These are phyloP conservation scores for Habrosyne pyritoides DNA, from an alignment of 2,888 invertebrate genomes.

Conservation along the genomic window DNA sequence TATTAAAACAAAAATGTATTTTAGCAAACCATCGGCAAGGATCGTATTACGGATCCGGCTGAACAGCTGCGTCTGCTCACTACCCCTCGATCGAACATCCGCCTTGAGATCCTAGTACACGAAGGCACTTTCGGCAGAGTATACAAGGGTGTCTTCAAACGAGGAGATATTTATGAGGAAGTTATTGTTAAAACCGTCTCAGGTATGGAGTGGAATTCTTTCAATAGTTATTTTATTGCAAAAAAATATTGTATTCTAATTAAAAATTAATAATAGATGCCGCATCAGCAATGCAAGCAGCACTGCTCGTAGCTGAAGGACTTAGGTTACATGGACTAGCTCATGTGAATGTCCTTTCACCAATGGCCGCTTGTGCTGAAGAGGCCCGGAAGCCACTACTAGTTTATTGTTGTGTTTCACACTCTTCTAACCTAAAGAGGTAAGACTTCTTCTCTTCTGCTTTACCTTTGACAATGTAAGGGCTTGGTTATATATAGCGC, in stretches of 20 bases:
- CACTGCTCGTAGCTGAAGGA: slow-evolving; percentile 88
- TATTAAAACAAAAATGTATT: slow-evolving; percentile 14
- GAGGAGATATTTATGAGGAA: slow-evolving; percentile 86
- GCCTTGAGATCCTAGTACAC: slow-evolving; percentile 85
- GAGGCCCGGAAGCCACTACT: slow-evolving; percentile 85
- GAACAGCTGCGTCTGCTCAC: slow-evolving; percentile 85
- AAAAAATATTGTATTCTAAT: too few species aligned
- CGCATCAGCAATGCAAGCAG: slow-evolving; percentile 88
- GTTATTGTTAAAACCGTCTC: slow-evolving; percentile 94
- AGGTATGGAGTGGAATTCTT: too few species aligned
- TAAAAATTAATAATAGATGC: too few species aligned
- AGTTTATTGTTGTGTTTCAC: slow-evolving; percentile 87
- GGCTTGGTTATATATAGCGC: too few species aligned
- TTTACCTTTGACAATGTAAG: background rate
- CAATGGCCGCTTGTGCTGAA: slow-evolving; percentile 87
- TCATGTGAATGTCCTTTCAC: slow-evolving; percentile 88
- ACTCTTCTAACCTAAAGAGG: slow-evolving; percentile 88
- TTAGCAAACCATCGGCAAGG: slow-evolving; percentile 72
- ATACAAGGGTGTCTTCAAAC: slow-evolving; percentile 89
- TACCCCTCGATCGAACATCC: slow-evolving; percentile 84
- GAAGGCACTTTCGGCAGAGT: slow-evolving; percentile 95
- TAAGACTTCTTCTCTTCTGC: slow-evolving; percentile 39
- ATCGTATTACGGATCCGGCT: slow-evolving; percentile 80
- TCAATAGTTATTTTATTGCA: too few species aligned
- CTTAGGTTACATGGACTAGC: slow-evolving; percentile 88